phyloP scores from a whole-genome alignment of 2,888 invertebrate species.

The Beris morrisii region DNA sequence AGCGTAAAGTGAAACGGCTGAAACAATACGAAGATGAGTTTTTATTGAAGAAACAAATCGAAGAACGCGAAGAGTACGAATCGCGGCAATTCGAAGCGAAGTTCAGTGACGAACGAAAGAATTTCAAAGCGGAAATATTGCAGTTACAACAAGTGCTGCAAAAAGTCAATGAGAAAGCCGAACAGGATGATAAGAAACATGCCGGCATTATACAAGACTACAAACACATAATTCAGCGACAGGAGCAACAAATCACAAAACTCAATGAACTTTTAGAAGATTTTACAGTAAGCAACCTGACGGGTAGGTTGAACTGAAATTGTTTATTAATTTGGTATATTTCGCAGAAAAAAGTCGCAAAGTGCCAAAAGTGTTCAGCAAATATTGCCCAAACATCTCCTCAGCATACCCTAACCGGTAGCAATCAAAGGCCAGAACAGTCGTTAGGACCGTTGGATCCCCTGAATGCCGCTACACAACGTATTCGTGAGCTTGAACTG shows the following conservation, averaged over 20 bases:
- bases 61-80: slow-evolving; percentile 65
- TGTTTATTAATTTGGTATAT: slow-evolving; percentile 16
- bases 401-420: slow-evolving; percentile 33
- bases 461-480: slow-evolving; percentile 52
- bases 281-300: slow-evolving; percentile 61
- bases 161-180: slow-evolving; percentile 72
- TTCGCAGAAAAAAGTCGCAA: slow-evolving; percentile 58
- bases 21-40: slow-evolving; percentile 95
- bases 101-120: slow-evolving; percentile 56
- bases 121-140: slow-evolving; percentile 55
- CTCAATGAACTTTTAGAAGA: slow-evolving; percentile 62
- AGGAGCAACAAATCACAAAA: slow-evolving; percentile 77
- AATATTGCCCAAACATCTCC: slow-evolving; percentile 40
- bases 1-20: slow-evolving; percentile 88
- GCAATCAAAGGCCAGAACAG: slow-evolving; percentile 44
- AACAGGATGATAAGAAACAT: slow-evolving; percentile 73
- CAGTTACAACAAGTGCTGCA: slow-evolving; percentile 77
- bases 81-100: slow-evolving; percentile 72
- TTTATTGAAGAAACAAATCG: slow-evolving; percentile 69
- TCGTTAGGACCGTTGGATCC: slow-evolving; percentile 54
- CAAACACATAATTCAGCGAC: slow-evolving; percentile 85
- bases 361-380: slow-evolving; percentile 59
- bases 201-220: slow-evolving; percentile 86
- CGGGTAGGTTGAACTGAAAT: background rate
- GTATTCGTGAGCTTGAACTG: slow-evolving; percentile 87